Conservation (phyloP, 1,140 invertebrate species). For the Ceratitis capitata region DNA sequence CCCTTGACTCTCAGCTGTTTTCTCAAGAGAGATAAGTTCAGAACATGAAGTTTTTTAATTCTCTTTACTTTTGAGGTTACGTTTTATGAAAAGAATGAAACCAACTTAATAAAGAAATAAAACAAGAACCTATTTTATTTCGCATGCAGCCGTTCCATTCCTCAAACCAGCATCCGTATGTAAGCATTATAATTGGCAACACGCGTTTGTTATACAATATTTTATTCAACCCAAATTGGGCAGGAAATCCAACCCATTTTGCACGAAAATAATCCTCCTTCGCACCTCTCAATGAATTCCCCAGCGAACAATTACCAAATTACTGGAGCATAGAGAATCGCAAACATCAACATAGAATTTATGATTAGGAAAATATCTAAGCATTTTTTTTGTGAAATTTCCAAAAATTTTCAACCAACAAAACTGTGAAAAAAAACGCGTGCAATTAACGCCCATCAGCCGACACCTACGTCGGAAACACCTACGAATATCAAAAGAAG, state of each 20-base stretch:
- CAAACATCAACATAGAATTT: neutral
- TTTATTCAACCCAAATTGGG: neutral
- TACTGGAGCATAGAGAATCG: slow-evolving; percentile 14
- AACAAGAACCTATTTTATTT: no score
- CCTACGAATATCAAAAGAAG: neutral
- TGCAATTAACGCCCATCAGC: slow-evolving; percentile 45
- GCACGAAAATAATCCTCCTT: neutral
- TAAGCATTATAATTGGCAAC: neutral
- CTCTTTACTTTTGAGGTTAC: no score
- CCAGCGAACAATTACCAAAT: neutral
- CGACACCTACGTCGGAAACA: slow-evolving; percentile 43
- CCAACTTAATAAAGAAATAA: no score
- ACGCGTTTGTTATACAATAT: neutral
- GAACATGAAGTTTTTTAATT: no score
- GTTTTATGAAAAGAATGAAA: no score
- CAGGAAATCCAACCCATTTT: slow-evolving; percentile 2
- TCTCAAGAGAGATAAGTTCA: no score
- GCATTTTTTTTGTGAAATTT: neutral
- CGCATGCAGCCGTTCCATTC: no score
- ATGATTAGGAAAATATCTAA: neutral
- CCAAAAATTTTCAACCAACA: neutral
- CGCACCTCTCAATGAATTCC: neutral
- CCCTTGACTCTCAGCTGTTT: no score
- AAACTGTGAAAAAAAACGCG: slow-evolving; percentile 45
- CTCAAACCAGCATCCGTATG: no score